Evolutionary conservation across 2,797 vertebrate genomes (phyloP).

Genomic region (Pantherophis vulpinus): DNA sequence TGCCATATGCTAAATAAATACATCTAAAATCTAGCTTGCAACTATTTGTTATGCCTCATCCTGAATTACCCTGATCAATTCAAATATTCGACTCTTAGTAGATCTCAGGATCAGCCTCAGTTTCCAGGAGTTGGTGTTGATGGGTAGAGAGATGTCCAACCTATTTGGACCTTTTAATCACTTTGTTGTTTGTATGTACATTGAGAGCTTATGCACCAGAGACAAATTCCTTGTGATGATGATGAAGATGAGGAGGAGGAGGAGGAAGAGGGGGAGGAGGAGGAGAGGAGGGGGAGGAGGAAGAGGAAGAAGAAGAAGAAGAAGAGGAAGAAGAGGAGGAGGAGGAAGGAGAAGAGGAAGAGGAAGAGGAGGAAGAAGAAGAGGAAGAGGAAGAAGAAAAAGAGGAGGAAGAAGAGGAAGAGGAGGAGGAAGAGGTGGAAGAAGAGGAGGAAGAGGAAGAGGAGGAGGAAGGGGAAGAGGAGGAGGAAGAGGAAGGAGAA

Average conservation of each 20-base stretch:
- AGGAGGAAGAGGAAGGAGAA: fast-evolving
- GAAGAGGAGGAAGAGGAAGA: fast-evolving
- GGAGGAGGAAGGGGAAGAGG: fast-evolving
- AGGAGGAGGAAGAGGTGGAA: fast-evolving
- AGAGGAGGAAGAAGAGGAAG: fast-evolving
- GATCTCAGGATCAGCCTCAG: background rate
- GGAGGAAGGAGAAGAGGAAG: fast-evolving
- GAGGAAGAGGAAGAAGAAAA: no score
- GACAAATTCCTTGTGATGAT: no score
- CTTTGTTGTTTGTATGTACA: no score
- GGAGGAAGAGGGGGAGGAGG: no score
- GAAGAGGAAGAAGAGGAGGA: no score
- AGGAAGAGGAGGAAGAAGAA: no score
- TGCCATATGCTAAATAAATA: background rate
- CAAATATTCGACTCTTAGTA: background rate
- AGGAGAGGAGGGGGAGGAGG: no score
- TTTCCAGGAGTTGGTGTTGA: background rate
- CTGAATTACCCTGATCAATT: background rate
- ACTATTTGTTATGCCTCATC: background rate
- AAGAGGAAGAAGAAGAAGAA: no score
- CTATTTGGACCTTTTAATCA: no score
- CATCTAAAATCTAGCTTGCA: background rate
- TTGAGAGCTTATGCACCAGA: no score
- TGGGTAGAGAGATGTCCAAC: no score
- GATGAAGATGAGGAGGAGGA: no score